Percentiles rank a stretch among this genome's conserved stretches.
Evolutionary conservation across 1,140 invertebrate genomes (phyloP).

Genomic region (Hypsibius dujardini): DNA sequence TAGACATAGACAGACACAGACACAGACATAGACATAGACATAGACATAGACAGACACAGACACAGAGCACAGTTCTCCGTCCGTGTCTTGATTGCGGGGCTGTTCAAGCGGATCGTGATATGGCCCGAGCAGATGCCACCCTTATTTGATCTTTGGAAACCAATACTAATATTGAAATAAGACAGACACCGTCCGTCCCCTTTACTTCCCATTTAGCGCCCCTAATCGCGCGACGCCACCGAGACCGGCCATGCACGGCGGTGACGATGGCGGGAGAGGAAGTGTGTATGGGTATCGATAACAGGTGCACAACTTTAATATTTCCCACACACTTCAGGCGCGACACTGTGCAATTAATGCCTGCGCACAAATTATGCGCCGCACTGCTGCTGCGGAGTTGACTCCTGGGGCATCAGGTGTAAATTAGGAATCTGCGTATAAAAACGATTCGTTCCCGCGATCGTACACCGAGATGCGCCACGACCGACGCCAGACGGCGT

Average conservation of each 20-base stretch:
- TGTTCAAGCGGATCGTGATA: background rate
- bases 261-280: background rate
- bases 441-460: slow-evolving; percentile 10
- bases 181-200: background rate
- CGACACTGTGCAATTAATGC: slow-evolving; percentile 9
- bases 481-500: background rate
- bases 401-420: slow-evolving; percentile 13
- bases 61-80: background rate
- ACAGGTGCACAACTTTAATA: slow-evolving; percentile 11
- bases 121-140: background rate
- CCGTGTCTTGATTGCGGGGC: background rate
- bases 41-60: background rate
- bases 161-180: background rate
- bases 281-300: slow-evolving; percentile 8
- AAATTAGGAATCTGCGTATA: slow-evolving; percentile 1
- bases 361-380: background rate
- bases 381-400: background rate
- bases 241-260: background rate
- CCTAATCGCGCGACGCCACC: background rate
- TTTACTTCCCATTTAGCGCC: background rate
- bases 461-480: background rate
- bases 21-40: background rate
- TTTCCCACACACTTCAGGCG: background rate
- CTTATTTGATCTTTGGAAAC: background rate
- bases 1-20: background rate